Percentiles rank a stretch among this genome's conserved stretches.
Evolutionary conservation across 2,888 invertebrate species (phyloP).

Genomic region (Thelaira solivaga): DNA sequence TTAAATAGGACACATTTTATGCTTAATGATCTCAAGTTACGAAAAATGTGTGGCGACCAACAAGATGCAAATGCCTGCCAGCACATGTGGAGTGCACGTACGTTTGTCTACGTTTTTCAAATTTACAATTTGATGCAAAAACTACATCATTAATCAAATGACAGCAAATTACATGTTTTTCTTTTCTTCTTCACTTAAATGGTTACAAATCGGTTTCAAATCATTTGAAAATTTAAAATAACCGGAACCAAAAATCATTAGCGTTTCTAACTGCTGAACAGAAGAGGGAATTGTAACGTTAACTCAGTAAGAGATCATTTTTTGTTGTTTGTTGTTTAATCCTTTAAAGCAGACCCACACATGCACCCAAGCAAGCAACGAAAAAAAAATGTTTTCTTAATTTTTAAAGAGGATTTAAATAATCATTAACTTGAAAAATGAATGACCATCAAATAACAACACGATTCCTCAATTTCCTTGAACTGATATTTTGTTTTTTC

Average conservation of each 20-base stretch:
- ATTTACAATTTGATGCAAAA: conserved; percentile 5
- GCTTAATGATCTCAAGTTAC: conserved; percentile 37
- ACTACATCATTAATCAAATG: conserved; percentile 58
- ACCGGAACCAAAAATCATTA: conserved; percentile 72
- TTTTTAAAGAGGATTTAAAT: conserved; percentile 1
- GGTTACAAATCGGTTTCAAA: conserved; percentile 47
- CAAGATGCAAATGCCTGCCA: conserved; percentile 39
- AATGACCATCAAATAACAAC: too few relatives aligned
- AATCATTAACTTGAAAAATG: neutral
- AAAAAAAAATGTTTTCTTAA: neutral
- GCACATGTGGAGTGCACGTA: conserved; percentile 23
- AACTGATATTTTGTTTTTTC: too few relatives aligned
- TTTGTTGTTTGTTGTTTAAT: too few relatives aligned
- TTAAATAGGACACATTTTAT: neutral
- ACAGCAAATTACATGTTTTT: conserved; percentile 48
- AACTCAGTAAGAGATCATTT: conserved; percentile 55
- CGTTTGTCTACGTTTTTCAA: too few relatives aligned
- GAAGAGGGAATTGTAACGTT: conserved; percentile 23
- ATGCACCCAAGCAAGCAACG: neutral
- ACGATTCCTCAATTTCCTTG: too few relatives aligned
- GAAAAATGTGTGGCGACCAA: conserved; percentile 18
- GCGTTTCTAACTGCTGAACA: conserved; percentile 41
- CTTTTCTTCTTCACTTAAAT: too few relatives aligned
- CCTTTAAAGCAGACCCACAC: conserved; percentile 46
- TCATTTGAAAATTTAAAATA: conserved; percentile 10